A percentile compares a stretch with the other conserved stretches of the same genome.
Conservation (phyloP, 2,888 invertebrate genomes). For the Protophormia terraenovae region DNA sequence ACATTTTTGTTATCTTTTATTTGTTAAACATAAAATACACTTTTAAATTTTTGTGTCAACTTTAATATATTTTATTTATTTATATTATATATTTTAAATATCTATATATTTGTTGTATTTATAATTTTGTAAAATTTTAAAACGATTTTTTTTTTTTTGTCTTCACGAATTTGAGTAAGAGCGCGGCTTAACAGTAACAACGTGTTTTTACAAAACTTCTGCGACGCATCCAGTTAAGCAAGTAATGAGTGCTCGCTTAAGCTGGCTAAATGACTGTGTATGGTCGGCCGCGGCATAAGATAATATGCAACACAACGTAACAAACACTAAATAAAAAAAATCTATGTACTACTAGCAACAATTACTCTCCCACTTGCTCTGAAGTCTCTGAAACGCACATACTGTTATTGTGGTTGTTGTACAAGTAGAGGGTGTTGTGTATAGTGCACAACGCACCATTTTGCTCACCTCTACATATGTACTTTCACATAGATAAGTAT, state of each 20-base stretch:
- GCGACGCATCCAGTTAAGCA: slow-evolving; percentile 61
- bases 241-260: slow-evolving; percentile 60
- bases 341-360: slow-evolving; percentile 38
- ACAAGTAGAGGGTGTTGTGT: slow-evolving; percentile 61
- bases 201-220: slow-evolving; percentile 60
- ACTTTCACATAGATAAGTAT: slow-evolving; percentile 69
- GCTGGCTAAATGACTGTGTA: slow-evolving; percentile 54
- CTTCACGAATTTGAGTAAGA: slow-evolving; percentile 51
- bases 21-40: neutral
- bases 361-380: slow-evolving; percentile 62
- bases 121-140: neutral
- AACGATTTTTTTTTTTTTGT: slow-evolving; percentile 9
- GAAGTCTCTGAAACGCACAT: slow-evolving; percentile 16
- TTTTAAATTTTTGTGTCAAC: neutral
- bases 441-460: slow-evolving; percentile 36
- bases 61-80: neutral
- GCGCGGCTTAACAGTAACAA: slow-evolving; percentile 56
- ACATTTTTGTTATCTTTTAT: neutral
- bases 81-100: neutral
- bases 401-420: slow-evolving; percentile 22
- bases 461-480: slow-evolving; percentile 61
- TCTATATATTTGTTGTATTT: slow-evolving; percentile 16
- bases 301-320: slow-evolving; percentile 55
- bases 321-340: slow-evolving; percentile 40
- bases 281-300: slow-evolving; percentile 56